A percentile compares a stretch with the other conserved stretches of the same genome.
Conservation (phyloP, 2,797 vertebrate genomes). For the Spizella passerina region DNA sequence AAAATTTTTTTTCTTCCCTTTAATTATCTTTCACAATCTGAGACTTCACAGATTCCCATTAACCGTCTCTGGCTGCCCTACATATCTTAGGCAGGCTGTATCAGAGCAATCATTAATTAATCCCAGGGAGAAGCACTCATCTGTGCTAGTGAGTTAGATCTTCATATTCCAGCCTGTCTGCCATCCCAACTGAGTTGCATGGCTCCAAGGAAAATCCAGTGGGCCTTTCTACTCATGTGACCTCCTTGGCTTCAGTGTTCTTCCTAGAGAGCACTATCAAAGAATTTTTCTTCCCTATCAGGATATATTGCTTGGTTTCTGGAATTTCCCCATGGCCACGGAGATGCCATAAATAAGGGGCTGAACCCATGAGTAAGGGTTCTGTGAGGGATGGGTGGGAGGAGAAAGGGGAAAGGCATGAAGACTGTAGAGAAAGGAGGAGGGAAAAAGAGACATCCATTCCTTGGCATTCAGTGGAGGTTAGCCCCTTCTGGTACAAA, state of each 20-base stretch:
- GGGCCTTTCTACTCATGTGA: background rate
- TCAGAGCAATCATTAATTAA: slow-evolving; percentile 23
- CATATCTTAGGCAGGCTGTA: background rate
- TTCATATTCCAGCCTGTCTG: background rate
- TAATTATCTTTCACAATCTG: background rate
- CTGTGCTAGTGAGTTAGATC: slow-evolving; percentile 7
- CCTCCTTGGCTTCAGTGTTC: background rate
- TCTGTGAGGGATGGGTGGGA: background rate
- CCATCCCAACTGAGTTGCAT: background rate
- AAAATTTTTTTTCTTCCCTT: background rate
- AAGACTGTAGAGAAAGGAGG: background rate
- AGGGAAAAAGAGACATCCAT: background rate
- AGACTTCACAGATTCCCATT: background rate
- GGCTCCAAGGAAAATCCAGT: background rate
- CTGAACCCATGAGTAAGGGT: background rate
- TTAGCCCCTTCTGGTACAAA: background rate
- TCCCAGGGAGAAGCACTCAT: slow-evolving; percentile 24
- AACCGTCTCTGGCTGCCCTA: slow-evolving; percentile 3
- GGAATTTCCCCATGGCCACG: background rate
- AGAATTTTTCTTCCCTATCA: background rate
- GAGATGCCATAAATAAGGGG: background rate
- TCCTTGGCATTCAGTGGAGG: background rate
- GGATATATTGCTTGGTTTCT: background rate
- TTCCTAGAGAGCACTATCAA: background rate
- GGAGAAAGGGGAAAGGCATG: background rate